A percentile compares a stretch with the other conserved stretches of the same genome.
These are phyloP conservation scores for Fringilla coelebs DNA, from an alignment of 2,797 vertebrate species.

Conservation along the genomic window DNA sequence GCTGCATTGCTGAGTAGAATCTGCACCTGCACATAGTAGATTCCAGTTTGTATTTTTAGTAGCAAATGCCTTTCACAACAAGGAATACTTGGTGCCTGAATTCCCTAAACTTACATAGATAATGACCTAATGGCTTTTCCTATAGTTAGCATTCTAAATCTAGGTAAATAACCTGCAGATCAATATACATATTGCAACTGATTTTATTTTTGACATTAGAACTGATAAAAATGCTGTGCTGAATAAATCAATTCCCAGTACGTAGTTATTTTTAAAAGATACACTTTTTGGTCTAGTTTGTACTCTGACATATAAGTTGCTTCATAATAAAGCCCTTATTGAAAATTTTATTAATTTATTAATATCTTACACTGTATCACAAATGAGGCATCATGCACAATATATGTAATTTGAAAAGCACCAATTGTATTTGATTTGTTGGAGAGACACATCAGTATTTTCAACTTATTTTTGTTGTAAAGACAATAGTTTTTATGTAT, in stretches of 20 bases:
- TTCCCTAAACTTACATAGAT: constrained; percentile 38
- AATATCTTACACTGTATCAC: background rate
- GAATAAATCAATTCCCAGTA: background rate
- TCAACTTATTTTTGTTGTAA: background rate
- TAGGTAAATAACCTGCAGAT: background rate
- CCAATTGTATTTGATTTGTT: background rate
- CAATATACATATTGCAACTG: constrained; percentile 4
- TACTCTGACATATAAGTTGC: background rate
- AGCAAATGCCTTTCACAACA: constrained; percentile 49
- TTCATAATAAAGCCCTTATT: background rate
- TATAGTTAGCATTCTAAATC: constrained; percentile 9
- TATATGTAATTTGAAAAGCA: background rate
- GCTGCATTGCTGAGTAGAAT: constrained; percentile 45
- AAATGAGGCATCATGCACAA: background rate
- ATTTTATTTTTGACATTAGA: constrained; percentile 25
- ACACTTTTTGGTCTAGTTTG: background rate
- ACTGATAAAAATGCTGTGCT: background rate
- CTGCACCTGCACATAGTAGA: constrained; percentile 60
- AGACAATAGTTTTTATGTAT: background rate
- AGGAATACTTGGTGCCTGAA: constrained; percentile 30
- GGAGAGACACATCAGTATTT: background rate
- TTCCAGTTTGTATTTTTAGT: constrained; percentile 57
- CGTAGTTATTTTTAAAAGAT: background rate
- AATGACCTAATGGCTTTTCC: constrained; percentile 25
- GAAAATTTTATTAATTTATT: background rate